These are phyloP conservation scores for Sebastes iracundus DNA, from an alignment of 2,797 vertebrate genomes.

Conservation along the genomic window DNA sequence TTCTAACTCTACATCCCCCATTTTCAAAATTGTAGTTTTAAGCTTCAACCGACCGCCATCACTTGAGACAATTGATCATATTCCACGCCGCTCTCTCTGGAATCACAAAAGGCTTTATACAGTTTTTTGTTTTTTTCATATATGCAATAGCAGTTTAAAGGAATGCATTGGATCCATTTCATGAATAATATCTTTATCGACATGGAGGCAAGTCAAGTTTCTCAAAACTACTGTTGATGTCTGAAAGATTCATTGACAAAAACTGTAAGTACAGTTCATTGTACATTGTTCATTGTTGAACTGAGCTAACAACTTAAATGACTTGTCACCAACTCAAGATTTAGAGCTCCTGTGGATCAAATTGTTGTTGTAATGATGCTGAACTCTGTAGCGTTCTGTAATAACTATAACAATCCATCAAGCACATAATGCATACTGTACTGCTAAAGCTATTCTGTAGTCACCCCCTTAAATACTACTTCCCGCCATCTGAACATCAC, in stretches of 20 bases:
- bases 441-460: not conserved
- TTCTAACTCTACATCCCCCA: too few relatives aligned
- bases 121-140: too few relatives aligned
- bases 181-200: not conserved
- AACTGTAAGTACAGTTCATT: not conserved
- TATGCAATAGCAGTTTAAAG: not conserved
- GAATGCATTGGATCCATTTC: not conserved
- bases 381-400: not conserved
- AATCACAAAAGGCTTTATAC: not conserved
- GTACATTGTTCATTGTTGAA: too few relatives aligned
- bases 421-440: not conserved
- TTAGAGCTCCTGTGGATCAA: not conserved
- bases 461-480: not conserved
- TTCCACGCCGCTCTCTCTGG: not conserved
- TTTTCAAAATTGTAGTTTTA: not conserved
- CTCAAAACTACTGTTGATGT: not conserved
- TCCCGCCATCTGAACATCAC: not conserved
- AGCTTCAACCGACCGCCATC: not conserved
- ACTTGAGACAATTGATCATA: not conserved
- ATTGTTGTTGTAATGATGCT: conserved; percentile 9
- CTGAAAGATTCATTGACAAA: not conserved
- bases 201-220: not conserved
- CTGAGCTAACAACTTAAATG: not conserved
- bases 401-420: not conserved
- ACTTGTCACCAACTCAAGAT: not conserved